Conservation (phyloP, 1,140 invertebrate species). For the Atta texana region DNA sequence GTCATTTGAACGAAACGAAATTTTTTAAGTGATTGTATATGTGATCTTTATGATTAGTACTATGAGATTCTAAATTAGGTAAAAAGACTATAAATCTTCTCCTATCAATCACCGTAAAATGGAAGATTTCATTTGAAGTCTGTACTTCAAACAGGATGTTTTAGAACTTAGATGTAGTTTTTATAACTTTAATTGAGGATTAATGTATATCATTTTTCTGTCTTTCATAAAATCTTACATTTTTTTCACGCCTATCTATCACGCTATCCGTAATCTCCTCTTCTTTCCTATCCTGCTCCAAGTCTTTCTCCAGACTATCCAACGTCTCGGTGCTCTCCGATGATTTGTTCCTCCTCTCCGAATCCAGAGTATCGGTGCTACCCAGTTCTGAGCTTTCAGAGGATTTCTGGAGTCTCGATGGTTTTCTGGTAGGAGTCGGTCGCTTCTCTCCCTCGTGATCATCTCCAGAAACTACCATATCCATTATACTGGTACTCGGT, state of each 20-base stretch:
- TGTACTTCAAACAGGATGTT: no score
- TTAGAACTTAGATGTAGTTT: no score
- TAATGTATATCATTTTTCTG: neutral
- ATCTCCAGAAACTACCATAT: slow-evolving; percentile 68
- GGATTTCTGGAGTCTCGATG: slow-evolving; percentile 82
- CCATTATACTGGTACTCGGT: slow-evolving; percentile 77
- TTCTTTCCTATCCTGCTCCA: slow-evolving; percentile 81
- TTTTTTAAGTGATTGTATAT: no score
- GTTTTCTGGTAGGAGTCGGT: slow-evolving; percentile 69
- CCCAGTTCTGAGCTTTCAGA: slow-evolving; percentile 85
- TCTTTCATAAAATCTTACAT: slow-evolving; percentile 75
- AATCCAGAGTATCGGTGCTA: slow-evolving; percentile 84
- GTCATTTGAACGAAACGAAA: no score
- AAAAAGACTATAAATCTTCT: no score
- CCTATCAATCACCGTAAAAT: no score
- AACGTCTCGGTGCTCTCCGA: slow-evolving; percentile 84
- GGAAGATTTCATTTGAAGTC: no score
- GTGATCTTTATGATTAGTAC: no score
- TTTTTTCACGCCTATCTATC: slow-evolving; percentile 79
- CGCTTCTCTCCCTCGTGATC: slow-evolving; percentile 69
- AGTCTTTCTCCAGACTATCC: slow-evolving; percentile 84
- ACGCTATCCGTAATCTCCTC: slow-evolving; percentile 77
- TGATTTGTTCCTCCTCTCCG: slow-evolving; percentile 83
- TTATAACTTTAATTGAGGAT: no score
- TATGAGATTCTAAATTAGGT: no score